Conservation (phyloP, 2,113 vertebrate genomes). For the Malurus cyaneus region DNA sequence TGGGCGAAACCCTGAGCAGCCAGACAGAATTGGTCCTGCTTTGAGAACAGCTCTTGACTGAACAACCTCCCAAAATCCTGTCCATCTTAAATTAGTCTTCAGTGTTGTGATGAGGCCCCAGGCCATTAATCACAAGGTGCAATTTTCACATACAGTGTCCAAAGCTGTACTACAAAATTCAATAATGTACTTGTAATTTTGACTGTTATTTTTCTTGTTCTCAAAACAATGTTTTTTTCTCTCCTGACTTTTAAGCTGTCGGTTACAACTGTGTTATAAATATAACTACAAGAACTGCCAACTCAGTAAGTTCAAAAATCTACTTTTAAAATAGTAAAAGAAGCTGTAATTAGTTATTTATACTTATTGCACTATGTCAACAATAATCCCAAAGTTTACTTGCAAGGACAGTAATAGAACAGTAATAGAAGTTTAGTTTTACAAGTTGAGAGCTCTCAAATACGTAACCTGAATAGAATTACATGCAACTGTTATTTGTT, state of each 20-base stretch:
- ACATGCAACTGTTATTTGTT: neutral
- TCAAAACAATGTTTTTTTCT: neutral
- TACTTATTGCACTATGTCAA: neutral
- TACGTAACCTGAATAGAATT: neutral
- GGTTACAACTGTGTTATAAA: constrained; percentile 97
- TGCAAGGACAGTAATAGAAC: neutral
- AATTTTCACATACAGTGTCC: neutral
- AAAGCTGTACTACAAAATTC: neutral
- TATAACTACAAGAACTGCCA: constrained; percentile 95
- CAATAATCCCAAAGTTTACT: neutral
- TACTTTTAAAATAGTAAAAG: neutral
- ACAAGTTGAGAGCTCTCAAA: neutral
- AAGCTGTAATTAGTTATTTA: neutral
- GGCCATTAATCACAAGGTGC: neutral
- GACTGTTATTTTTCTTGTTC: neutral
- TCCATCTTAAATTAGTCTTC: neutral
- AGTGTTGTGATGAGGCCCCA: neutral
- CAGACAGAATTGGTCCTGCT: neutral
- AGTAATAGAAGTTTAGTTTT: neutral
- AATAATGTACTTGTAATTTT: neutral
- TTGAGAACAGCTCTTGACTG: neutral
- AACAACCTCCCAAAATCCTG: neutral
- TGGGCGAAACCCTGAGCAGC: neutral
- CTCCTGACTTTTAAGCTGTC: constrained; percentile 80
- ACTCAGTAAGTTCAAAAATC: constrained; percentile 86